Conservation (phyloP, 2,888 invertebrate genomes). For the Criorhina ranunculi region DNA sequence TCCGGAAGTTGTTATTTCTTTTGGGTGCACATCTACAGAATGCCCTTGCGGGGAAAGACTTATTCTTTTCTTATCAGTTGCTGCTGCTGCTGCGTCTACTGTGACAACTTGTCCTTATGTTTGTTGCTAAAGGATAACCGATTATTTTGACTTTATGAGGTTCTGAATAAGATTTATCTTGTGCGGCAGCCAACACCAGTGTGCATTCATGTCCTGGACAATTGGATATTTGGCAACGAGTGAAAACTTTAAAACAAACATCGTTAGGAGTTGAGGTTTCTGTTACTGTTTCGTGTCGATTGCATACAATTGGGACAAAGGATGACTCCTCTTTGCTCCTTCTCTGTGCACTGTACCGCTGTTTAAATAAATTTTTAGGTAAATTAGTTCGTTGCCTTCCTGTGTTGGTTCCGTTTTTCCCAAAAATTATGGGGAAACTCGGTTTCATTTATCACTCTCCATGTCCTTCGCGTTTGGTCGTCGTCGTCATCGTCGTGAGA, state of each 20-base stretch:
- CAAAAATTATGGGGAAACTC: conserved; percentile 55
- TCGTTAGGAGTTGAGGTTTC: conserved; percentile 35
- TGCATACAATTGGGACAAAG: conserved; percentile 29
- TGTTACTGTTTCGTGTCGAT: conserved; percentile 33
- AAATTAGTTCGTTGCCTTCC: conserved; percentile 71
- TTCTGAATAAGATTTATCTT: conserved; percentile 57
- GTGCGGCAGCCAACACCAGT: not conserved
- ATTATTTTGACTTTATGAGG: conserved; percentile 71
- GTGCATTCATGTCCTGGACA: conserved; percentile 43
- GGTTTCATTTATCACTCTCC: conserved; percentile 65
- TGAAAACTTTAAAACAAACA: conserved; percentile 58
- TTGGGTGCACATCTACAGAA: conserved; percentile 36
- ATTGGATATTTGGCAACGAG: conserved; percentile 53
- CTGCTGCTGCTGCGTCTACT: conserved; percentile 41
- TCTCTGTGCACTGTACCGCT: not conserved
- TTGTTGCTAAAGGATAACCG: conserved; percentile 64
- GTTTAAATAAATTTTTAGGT: conserved; percentile 67
- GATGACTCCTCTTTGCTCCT: not conserved
- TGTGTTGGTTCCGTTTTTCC: conserved; percentile 38
- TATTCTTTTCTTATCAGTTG: conserved; percentile 68
- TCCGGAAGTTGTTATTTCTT: conserved; percentile 71
- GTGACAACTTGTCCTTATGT: conserved; percentile 13
- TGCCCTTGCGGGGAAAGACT: conserved; percentile 28
- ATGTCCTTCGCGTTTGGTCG: conserved; percentile 22
- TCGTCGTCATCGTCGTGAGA: conserved; percentile 33